These are phyloP conservation scores for Cepaea nemoralis DNA, from an alignment of 1,140 invertebrate genomes.

Conservation along the genomic window DNA sequence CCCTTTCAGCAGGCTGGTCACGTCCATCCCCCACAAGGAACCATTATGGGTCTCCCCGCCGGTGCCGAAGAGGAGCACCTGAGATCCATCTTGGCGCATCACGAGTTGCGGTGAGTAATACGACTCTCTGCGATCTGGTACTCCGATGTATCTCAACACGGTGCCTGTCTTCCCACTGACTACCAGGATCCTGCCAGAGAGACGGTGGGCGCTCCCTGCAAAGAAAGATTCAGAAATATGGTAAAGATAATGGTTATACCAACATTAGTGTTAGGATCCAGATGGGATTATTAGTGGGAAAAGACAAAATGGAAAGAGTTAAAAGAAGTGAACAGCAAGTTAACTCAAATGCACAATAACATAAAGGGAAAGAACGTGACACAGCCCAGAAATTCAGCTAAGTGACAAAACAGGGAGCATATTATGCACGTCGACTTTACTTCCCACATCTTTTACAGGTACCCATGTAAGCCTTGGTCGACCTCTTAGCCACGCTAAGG, in stretches of 20 bases:
- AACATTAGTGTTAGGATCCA: neutral
- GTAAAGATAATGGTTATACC: neutral
- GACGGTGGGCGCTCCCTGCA: constrained; percentile 56
- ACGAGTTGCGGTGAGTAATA: constrained; percentile 78
- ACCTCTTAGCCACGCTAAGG: too few species aligned
- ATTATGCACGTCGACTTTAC: too few species aligned
- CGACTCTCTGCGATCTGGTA: constrained; percentile 79
- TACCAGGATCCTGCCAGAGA: constrained; percentile 78
- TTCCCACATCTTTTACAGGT: too few species aligned
- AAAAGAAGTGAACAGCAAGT: too few species aligned
- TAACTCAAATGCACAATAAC: too few species aligned
- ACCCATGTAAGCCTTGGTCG: too few species aligned
- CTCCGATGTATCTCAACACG: constrained; percentile 77
- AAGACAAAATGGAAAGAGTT: too few species aligned
- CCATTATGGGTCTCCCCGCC: constrained; percentile 82
- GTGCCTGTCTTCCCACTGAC: constrained; percentile 81
- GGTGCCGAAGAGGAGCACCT: constrained; percentile 80
- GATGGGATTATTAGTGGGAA: too few species aligned
- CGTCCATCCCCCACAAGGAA: constrained; percentile 78
- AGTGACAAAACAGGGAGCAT: too few species aligned
- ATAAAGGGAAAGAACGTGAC: too few species aligned
- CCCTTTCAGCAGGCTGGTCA: constrained; percentile 76
- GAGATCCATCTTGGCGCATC: constrained; percentile 67
- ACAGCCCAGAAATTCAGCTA: too few species aligned
- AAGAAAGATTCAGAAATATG: neutral